A percentile compares a stretch with the other conserved stretches of the same genome.
phyloP scores from a whole-genome alignment of 1,140 invertebrate species.

The Lysiphlebus fabarum region DNA sequence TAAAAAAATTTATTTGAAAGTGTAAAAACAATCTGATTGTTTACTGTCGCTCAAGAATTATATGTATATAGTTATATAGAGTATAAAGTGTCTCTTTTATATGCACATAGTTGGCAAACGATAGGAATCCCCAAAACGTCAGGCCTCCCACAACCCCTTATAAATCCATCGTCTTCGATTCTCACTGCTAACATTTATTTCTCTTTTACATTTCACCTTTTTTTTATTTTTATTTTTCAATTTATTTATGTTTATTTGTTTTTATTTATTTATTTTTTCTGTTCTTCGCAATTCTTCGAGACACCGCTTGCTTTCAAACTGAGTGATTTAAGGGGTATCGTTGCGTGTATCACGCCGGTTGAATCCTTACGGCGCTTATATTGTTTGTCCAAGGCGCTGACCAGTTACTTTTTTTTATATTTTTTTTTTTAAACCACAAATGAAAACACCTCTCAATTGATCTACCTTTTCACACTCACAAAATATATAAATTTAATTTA shows the following conservation, averaged over 20 bases:
- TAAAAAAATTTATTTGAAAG: no score
- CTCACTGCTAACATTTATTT: conserved; percentile 11
- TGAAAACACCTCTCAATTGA: no score
- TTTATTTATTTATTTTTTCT: conserved; percentile 2
- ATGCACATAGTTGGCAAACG: conserved; percentile 25
- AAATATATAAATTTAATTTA: no score
- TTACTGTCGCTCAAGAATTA: neutral
- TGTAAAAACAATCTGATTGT: no score
- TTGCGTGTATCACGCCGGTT: conserved; percentile 45
- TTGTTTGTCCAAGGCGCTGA: conserved; percentile 14
- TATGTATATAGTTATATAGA: conserved; percentile 11
- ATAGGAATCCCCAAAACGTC: conserved; percentile 46
- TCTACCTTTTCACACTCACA: no score
- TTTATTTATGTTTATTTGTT: conserved; percentile 18
- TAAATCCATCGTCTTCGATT: conserved; percentile 48
- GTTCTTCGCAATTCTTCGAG: conserved; percentile 15
- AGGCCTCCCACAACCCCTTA: conserved; percentile 37
- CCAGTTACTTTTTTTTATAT: conserved; percentile 9
- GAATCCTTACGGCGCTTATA: conserved; percentile 22
- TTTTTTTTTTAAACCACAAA: no score
- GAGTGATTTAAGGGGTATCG: conserved; percentile 44
- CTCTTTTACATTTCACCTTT: conserved; percentile 11
- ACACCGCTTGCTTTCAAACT: conserved; percentile 19
- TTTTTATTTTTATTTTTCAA: no score
- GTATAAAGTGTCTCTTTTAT: conserved; percentile 19